Evolutionary conservation across 2,888 invertebrate species (phyloP).

Genomic region (Biston stratarius): DNA sequence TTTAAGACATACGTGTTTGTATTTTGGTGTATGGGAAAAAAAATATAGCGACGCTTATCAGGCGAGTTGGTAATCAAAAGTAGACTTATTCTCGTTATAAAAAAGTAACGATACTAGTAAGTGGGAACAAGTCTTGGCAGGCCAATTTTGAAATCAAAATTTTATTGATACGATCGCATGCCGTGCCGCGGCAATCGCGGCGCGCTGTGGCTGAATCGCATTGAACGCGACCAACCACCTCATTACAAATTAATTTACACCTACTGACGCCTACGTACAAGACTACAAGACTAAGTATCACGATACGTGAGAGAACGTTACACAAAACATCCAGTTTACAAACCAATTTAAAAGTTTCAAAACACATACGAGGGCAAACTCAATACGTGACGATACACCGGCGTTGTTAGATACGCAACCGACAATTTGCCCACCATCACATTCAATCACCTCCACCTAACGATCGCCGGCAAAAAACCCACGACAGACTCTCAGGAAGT

Average conservation of each 20-base stretch:
- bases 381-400: slow-evolving; percentile 64
- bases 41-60: too few relatives aligned
- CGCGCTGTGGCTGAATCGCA: slow-evolving; percentile 47
- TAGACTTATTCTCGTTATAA: too few relatives aligned
- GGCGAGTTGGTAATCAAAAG: too few relatives aligned
- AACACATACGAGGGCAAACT: slow-evolving; percentile 65
- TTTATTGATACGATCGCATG: too few relatives aligned
- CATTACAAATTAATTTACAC: slow-evolving; percentile 76
- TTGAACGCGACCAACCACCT: slow-evolving; percentile 51
- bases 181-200: slow-evolving; percentile 7
- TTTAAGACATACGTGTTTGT: too few relatives aligned
- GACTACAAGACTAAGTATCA: slow-evolving; percentile 28
- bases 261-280: slow-evolving; percentile 44
- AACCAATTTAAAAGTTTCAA: slow-evolving; percentile 65
- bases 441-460: slow-evolving; percentile 84
- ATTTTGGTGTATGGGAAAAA: too few relatives aligned
- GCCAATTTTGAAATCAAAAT: too few relatives aligned
- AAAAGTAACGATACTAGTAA: too few relatives aligned
- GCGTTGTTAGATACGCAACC: slow-evolving; percentile 50
- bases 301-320: slow-evolving; percentile 55
- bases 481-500: slow-evolving; percentile 85
- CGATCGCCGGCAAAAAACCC: slow-evolving; percentile 78
- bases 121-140: too few relatives aligned
- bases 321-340: slow-evolving; percentile 47
- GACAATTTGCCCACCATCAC: slow-evolving; percentile 80